phyloP scores from a whole-genome alignment of 1,140 invertebrate species.

The Pseudobourletiella spinata region DNA sequence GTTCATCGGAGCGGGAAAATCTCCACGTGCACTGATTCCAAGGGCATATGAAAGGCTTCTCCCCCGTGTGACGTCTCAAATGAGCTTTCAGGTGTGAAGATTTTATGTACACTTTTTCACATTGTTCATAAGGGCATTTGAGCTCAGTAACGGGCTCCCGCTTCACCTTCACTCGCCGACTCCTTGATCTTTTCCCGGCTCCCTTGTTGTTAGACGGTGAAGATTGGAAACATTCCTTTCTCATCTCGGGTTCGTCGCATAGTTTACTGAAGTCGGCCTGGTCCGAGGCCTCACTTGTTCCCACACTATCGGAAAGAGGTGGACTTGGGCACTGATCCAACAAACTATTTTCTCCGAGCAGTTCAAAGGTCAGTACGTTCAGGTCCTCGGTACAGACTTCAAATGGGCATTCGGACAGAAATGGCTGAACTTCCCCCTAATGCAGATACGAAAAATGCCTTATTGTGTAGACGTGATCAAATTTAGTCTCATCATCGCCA shows the following conservation, averaged over 20 bases:
- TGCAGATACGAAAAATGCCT: background rate
- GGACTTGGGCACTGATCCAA: background rate
- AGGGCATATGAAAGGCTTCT: constrained; percentile 84
- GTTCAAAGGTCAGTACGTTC: background rate
- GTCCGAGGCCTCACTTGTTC: background rate
- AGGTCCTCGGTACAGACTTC: background rate
- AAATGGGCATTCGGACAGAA: background rate
- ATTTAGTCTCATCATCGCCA: background rate
- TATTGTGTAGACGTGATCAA: too few species aligned
- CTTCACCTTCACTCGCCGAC: background rate
- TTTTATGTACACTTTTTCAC: constrained; percentile 73
- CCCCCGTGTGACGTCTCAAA: constrained; percentile 81
- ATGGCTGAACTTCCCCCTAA: background rate
- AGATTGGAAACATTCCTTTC: background rate
- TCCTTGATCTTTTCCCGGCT: background rate
- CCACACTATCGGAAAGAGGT: background rate
- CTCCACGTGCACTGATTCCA: constrained; percentile 89
- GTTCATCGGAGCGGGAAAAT: constrained; percentile 87
- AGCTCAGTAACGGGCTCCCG: background rate
- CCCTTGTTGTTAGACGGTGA: too few species aligned
- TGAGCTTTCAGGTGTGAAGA: constrained; percentile 91
- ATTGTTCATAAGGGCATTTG: constrained; percentile 36
- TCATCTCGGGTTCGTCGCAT: background rate
- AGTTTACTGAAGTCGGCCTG: background rate
- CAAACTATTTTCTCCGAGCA: background rate